These are phyloP conservation scores for Ptilorrhoa leucosticta DNA, from an alignment of 2,113 vertebrate genomes.

Conservation along the genomic window DNA sequence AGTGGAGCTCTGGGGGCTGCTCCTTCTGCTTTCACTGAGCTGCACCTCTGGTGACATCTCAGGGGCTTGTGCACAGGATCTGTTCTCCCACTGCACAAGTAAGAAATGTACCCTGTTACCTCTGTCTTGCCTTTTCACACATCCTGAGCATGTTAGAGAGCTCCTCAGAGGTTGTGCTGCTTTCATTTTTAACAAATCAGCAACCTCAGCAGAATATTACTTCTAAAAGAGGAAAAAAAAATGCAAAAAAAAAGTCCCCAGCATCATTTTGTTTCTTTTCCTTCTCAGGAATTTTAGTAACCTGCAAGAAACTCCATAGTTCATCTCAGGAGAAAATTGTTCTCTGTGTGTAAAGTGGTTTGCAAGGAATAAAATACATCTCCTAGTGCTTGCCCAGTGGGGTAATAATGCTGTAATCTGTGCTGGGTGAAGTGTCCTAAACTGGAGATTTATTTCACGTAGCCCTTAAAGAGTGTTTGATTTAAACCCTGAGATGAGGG, in stretches of 20 bases:
- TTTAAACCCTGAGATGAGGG: background rate
- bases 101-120: background rate
- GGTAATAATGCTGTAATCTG: background rate
- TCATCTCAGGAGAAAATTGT: background rate
- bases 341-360: background rate
- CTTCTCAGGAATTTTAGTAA: background rate
- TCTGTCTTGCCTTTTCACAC: background rate
- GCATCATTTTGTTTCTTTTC: rapidly evolving
- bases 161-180: background rate
- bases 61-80: background rate
- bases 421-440: background rate
- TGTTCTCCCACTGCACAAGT: background rate
- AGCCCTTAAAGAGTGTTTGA: background rate
- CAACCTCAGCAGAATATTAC: background rate
- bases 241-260: rapidly evolving
- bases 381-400: background rate
- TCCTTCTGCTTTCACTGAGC: background rate
- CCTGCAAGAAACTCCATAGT: background rate
- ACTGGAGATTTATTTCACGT: rapidly evolving
- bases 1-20: background rate
- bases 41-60: background rate
- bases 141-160: rapidly evolving
- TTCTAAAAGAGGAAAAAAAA: background rate
- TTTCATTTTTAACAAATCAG: background rate
- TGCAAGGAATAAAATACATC: background rate